These are phyloP conservation scores for Dendroctonus valens DNA, from an alignment of 1,140 invertebrate genomes.

Conservation along the genomic window DNA sequence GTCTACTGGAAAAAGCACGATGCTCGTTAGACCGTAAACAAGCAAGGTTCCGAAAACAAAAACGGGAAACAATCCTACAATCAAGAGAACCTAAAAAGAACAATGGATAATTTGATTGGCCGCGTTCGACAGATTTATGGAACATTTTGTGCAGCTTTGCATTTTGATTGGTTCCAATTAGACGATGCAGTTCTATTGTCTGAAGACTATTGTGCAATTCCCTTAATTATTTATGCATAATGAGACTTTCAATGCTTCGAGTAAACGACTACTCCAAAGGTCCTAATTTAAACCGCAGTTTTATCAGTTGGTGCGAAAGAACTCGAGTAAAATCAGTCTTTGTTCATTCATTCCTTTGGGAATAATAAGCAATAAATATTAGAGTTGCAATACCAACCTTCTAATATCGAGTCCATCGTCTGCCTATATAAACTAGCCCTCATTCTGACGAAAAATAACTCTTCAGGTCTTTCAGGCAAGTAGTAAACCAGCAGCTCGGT, in stretches of 20 bases:
- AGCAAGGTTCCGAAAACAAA: not conserved
- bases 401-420: constrained; percentile 82
- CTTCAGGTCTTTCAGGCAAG: constrained; percentile 72
- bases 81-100: constrained; percentile 24
- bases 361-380: not conserved
- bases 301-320: no score
- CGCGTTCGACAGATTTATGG: constrained; percentile 39
- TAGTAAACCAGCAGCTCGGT: constrained; percentile 87
- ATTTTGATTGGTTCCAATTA: constrained; percentile 43
- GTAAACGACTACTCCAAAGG: not conserved
- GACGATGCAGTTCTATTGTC: not conserved
- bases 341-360: no score
- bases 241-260: not conserved
- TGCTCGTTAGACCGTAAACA: not conserved
- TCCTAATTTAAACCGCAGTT: no score
- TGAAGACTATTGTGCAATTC: not conserved
- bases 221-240: not conserved
- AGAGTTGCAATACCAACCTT: constrained; percentile 54
- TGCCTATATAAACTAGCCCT: constrained; percentile 78
- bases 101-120: constrained; percentile 43
- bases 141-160: constrained; percentile 41
- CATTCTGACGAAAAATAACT: constrained; percentile 79
- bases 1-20: no score
- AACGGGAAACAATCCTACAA: not conserved
- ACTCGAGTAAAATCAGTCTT: no score